Evolutionary conservation across 2,888 invertebrate genomes (phyloP).

Genomic region (Hanleya hanleyi): DNA sequence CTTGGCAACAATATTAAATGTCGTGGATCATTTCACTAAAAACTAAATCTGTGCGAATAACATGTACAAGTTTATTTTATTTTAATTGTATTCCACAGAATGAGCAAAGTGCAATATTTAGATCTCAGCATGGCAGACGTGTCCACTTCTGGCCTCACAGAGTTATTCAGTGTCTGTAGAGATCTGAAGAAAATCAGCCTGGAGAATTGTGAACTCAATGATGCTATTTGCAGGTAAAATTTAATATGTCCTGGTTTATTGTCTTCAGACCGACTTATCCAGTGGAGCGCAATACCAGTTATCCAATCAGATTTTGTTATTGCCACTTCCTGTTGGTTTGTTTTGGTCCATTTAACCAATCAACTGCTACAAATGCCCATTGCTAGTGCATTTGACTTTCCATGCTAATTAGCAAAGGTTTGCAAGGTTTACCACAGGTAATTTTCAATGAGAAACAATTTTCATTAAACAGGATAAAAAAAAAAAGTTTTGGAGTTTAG

Average conservation of each 20-base stretch:
- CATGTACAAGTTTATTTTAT: background rate
- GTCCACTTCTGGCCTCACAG: slow-evolving; percentile 72
- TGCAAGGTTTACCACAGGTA: too few relatives aligned
- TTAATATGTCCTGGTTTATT: too few relatives aligned
- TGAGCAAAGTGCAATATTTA: slow-evolving; percentile 80
- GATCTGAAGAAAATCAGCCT: slow-evolving; percentile 87
- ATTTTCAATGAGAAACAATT: too few relatives aligned
- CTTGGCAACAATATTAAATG: too few relatives aligned
- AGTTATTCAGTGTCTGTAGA: slow-evolving; percentile 80
- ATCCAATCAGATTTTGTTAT: too few relatives aligned
- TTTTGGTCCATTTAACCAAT: background rate
- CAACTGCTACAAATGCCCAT: background rate
- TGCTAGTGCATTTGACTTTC: background rate
- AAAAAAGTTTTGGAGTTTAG: too few relatives aligned
- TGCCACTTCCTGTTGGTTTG: too few relatives aligned
- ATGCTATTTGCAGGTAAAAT: slow-evolving; percentile 79
- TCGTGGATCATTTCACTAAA: background rate
- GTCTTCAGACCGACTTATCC: too few relatives aligned
- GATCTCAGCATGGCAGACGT: slow-evolving; percentile 89
- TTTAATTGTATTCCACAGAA: background rate
- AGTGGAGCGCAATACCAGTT: too few relatives aligned
- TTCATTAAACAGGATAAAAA: too few relatives aligned
- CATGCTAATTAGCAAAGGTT: too few relatives aligned
- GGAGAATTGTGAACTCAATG: slow-evolving; percentile 83
- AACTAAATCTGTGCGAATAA: background rate